A percentile compares a stretch with the other conserved stretches of the same genome.
Evolutionary conservation across 1,140 invertebrate species (phyloP).

Genomic region (Temnothorax nylanderi): DNA sequence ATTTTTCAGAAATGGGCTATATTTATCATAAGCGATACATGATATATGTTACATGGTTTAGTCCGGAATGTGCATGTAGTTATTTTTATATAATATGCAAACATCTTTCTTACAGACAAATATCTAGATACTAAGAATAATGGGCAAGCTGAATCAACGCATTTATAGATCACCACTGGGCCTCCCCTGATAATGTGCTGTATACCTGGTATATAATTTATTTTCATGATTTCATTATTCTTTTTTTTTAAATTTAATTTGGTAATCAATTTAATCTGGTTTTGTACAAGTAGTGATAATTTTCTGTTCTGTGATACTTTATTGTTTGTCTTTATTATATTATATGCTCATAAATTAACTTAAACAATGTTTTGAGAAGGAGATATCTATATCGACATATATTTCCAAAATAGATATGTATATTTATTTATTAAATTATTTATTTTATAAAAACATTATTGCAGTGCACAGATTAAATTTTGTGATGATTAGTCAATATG

Average conservation of each 20-base stretch:
- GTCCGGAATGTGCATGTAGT: slow-evolving; percentile 63
- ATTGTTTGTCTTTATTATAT: background rate
- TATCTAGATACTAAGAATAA: slow-evolving; percentile 85
- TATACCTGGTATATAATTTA: slow-evolving; percentile 84
- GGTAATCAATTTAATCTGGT: slow-evolving; percentile 74
- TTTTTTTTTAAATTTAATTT: slow-evolving; percentile 48
- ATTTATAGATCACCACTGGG: slow-evolving; percentile 84
- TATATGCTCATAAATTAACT: background rate
- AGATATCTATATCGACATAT: background rate
- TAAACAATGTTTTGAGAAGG: background rate
- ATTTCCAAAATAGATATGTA: background rate
- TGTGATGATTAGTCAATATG: background rate
- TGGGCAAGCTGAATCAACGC: slow-evolving; percentile 84
- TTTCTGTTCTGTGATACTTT: slow-evolving; percentile 7
- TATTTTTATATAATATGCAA: slow-evolving; percentile 77
- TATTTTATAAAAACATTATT: background rate
- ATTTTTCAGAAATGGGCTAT: slow-evolving; percentile 43
- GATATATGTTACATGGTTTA: slow-evolving; percentile 38
- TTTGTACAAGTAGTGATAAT: slow-evolving; percentile 27
- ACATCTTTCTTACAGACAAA: slow-evolving; percentile 85
- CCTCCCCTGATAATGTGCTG: slow-evolving; percentile 82
- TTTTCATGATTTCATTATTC: slow-evolving; percentile 80
- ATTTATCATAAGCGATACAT: slow-evolving; percentile 28
- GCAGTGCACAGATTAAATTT: background rate
- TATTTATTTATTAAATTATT: background rate